Evolutionary conservation across 1,140 invertebrate genomes (phyloP), one percentile per base, ranked within the genome.

Genomic region (Anoplolepis gracilipes): DNA sequence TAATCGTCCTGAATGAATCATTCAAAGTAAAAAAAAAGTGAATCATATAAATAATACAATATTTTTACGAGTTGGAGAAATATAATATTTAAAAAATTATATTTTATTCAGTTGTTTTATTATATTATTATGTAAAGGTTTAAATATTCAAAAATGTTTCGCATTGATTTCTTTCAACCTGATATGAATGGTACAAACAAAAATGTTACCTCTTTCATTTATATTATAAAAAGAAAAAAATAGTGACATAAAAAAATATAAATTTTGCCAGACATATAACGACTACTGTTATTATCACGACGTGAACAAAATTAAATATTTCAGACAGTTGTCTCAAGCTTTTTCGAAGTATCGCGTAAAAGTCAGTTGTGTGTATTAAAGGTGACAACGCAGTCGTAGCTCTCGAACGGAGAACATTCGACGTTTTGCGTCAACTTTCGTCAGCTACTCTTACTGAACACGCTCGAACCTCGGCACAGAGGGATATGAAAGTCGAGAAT

Each of bases 401-500:
- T 49, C n/a, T 64, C 57, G 28, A 73, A 8, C 39, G 46, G 28
- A 36, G 46, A 70, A 81, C 77, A 81, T 59, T 36, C 33, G 65
- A 84, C 39, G 30, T 49, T 89, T 86, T 55, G 72, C 84, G 76
- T 88, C 87, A 88, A 86, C 87, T 85, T 86, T 36, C 84, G 87
- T 88, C 88, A 77, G 76, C 61, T 88, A n/a, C 46, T 88, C 72
- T 77, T 82, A 62, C 72, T 62, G 53, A 77, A 86, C 57, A 69
- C 55, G 84, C 69, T 75, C 84, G 84, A 88, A 84, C 33, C 72
- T 82, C 62, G 49, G 77, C 75, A 84, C 85, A 59, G 78, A 42
- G 69, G 67, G 85, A 90, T 89, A 89, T 62, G 76, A 87, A 87
- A 77, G 75, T 77, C 61, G 85, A 30, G 85, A 86, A 88, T 90